phyloP scores from a whole-genome alignment of 2,113 vertebrate genomes.

The Centrocercus urophasianus region DNA sequence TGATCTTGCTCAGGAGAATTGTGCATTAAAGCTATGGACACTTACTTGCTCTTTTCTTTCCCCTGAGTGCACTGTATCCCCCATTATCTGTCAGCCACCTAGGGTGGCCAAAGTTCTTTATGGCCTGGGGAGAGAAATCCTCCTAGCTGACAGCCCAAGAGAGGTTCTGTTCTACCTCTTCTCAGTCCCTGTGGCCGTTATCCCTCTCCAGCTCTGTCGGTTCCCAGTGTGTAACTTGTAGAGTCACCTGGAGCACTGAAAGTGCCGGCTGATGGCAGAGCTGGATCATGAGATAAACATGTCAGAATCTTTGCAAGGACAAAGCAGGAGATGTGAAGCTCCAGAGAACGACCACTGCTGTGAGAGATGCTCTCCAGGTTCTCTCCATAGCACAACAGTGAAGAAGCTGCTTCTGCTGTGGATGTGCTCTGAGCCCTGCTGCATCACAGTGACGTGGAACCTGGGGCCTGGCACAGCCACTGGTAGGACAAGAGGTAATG shows the following conservation, averaged over 20 bases:
- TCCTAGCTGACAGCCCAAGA: background rate
- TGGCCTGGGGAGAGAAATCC: background rate
- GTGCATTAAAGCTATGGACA: slow-evolving; percentile 60
- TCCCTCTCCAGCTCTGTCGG: background rate
- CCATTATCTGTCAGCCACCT: background rate
- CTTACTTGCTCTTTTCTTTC: background rate
- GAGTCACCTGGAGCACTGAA: background rate
- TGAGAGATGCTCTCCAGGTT: background rate
- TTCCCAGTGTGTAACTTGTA: background rate
- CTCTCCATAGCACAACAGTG: rapidly evolving
- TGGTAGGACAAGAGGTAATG: no score
- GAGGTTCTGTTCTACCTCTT: background rate
- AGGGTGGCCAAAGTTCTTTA: background rate
- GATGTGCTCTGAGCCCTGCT: background rate
- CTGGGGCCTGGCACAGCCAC: rapidly evolving
- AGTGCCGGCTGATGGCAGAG: background rate
- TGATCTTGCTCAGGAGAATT: slow-evolving; percentile 33
- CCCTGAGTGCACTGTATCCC: no score
- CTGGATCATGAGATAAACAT: background rate
- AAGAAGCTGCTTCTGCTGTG: rapidly evolving
- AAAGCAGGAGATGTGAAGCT: background rate
- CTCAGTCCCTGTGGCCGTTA: background rate
- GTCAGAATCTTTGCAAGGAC: background rate
- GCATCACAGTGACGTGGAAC: background rate
- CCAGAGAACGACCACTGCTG: background rate